Percentiles rank a stretch among this genome's conserved stretches.
phyloP scores from a whole-genome alignment of 1,140 invertebrate genomes.

The Caenorhabditis brenneri region DNA sequence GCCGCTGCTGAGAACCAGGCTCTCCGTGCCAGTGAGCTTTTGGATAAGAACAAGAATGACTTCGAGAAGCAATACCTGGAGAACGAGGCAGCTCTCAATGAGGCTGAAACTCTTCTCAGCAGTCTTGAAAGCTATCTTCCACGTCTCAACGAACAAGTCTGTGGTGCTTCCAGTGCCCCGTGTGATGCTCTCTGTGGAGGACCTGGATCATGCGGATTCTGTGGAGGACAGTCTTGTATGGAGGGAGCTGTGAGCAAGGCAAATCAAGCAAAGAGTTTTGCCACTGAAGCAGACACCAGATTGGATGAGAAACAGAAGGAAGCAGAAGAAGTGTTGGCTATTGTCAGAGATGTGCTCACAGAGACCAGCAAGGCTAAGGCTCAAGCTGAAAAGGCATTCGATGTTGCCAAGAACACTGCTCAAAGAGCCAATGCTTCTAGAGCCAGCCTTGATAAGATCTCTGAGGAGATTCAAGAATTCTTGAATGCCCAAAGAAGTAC shows the following conservation, averaged over 20 bases:
- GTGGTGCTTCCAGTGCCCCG: constrained; percentile 62
- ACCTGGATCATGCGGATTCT: constrained; percentile 60
- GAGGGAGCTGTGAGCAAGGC: constrained; percentile 69
- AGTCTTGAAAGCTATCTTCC: constrained; percentile 60
- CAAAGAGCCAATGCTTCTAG: constrained; percentile 61
- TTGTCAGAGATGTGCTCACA: constrained; percentile 49
- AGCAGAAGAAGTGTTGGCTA: constrained; percentile 54
- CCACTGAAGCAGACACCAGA: constrained; percentile 65
- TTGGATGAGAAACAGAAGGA: constrained; percentile 63
- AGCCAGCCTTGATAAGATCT: constrained; percentile 54
- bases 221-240: constrained; percentile 68
- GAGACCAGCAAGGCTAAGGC: constrained; percentile 54
- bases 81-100: constrained; percentile 61
- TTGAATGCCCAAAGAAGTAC: constrained; percentile 60
- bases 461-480: constrained; percentile 65
- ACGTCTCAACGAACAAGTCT: constrained; percentile 65
- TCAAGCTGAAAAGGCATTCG: constrained; percentile 52
- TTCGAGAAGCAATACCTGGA: constrained; percentile 68
- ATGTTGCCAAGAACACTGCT: constrained; percentile 55
- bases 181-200: constrained; percentile 69
- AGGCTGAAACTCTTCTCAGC: constrained; percentile 51
- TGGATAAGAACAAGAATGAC: constrained; percentile 64
- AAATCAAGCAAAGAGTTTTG: constrained; percentile 66
- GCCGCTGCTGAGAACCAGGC: constrained; percentile 53
- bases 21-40: constrained; percentile 55